Evolutionary conservation across 2,888 invertebrate species (phyloP).

Genomic region (Pycnomerus fuliginosus): DNA sequence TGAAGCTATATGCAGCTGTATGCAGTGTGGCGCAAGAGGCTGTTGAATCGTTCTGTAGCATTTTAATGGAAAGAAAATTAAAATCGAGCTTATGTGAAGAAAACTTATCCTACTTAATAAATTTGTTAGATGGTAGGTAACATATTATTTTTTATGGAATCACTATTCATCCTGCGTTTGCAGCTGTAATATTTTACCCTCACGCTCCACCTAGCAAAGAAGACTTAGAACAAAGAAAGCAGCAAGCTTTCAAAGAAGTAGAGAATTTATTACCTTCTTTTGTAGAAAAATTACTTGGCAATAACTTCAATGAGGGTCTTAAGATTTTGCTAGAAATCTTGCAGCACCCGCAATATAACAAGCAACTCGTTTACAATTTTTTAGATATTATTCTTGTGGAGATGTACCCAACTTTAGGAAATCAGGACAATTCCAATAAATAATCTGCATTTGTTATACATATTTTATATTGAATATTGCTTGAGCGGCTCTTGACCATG

Average conservation of each 20-base stretch:
- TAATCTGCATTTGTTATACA: neutral
- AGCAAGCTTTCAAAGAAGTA: slow-evolving; percentile 53
- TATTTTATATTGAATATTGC: no score
- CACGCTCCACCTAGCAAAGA: slow-evolving; percentile 40
- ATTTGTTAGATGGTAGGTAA: slow-evolving; percentile 60
- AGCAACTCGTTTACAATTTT: slow-evolving; percentile 73
- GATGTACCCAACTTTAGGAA: slow-evolving; percentile 67
- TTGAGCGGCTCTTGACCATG: no score
- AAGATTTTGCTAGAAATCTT: slow-evolving; percentile 54
- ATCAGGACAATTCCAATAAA: no score
- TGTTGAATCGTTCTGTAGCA: slow-evolving; percentile 53
- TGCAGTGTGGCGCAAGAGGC: slow-evolving; percentile 52
- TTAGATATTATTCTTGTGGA: slow-evolving; percentile 74
- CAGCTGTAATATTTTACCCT: slow-evolving; percentile 49
- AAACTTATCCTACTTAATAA: slow-evolving; percentile 60
- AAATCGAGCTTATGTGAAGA: slow-evolving; percentile 53
- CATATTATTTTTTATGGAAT: no score
- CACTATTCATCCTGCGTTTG: no score
- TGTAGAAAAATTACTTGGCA: slow-evolving; percentile 46
- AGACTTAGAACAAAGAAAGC: slow-evolving; percentile 46
- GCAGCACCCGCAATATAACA: slow-evolving; percentile 62
- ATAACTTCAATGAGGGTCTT: slow-evolving; percentile 50
- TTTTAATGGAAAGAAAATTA: slow-evolving; percentile 50
- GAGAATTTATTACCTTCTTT: slow-evolving; percentile 44
- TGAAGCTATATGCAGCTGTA: slow-evolving; percentile 55